Conservation (phyloP, 2,113 vertebrate species). For the Ascaphus truei region DNA sequence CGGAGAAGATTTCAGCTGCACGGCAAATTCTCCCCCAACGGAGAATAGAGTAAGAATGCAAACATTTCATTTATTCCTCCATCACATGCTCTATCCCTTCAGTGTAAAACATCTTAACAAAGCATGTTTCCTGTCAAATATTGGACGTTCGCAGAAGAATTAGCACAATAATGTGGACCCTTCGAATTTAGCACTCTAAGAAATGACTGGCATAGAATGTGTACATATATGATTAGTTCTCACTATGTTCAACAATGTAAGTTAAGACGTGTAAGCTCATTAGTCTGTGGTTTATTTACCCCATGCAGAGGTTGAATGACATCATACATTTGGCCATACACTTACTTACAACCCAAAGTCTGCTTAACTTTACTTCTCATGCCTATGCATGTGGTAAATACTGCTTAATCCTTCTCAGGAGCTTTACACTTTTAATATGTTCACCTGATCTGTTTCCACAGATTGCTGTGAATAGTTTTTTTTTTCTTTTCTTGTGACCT, state of each 20-base stretch:
- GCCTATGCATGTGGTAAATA: slow-evolving; percentile 20
- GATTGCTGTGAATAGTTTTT: neutral
- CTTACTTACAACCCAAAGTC: slow-evolving; percentile 7
- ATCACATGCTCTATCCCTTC: neutral
- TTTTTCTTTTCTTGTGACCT: neutral
- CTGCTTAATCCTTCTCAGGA: neutral
- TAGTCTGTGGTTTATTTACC: neutral
- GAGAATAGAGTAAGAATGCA: too few species aligned
- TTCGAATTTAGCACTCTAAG: slow-evolving; percentile 1
- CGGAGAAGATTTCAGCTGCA: neutral
- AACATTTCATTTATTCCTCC: neutral
- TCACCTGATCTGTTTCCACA: neutral
- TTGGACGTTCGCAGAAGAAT: slow-evolving; percentile 3
- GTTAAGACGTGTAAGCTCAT: neutral
- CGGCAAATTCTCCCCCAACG: neutral
- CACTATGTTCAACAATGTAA: slow-evolving; percentile 13
- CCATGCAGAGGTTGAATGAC: neutral
- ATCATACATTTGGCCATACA: neutral
- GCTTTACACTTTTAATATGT: neutral
- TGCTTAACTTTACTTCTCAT: slow-evolving; percentile 25
- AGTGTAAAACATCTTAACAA: neutral
- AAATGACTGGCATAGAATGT: neutral
- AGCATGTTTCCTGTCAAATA: neutral
- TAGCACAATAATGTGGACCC: neutral
- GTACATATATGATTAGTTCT: neutral